phyloP scores from a whole-genome alignment of 2,888 invertebrate genomes.

The Drosophila nr. perissopoda region DNA sequence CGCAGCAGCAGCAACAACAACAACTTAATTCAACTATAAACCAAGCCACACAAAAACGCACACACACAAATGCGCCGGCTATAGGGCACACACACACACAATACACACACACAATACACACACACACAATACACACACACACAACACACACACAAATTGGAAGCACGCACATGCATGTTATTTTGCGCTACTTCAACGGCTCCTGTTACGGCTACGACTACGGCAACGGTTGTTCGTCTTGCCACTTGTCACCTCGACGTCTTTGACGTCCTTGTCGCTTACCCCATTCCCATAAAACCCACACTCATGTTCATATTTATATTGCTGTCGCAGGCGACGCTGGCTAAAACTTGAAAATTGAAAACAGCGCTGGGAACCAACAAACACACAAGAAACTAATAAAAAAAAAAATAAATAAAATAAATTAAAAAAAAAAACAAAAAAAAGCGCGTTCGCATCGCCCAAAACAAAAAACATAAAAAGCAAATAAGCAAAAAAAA shows the following conservation, averaged over 20 bases:
- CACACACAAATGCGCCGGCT: slow-evolving; percentile 49
- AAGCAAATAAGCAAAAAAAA: not conserved
- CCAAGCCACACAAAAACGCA: slow-evolving; percentile 33
- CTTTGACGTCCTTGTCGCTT: slow-evolving; percentile 43
- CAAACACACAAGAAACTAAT: slow-evolving; percentile 26
- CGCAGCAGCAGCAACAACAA: slow-evolving; percentile 42
- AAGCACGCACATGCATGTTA: slow-evolving; percentile 42
- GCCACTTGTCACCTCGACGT: slow-evolving; percentile 49
- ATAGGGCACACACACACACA: slow-evolving; percentile 10
- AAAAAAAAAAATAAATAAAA: slow-evolving; percentile 19
- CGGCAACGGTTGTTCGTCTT: slow-evolving; percentile 23
- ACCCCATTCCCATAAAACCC: slow-evolving; percentile 14
- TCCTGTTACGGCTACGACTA: slow-evolving; percentile 36
- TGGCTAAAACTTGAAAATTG: slow-evolving; percentile 34
- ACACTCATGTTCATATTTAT: slow-evolving; percentile 35
- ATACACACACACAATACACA: not conserved
- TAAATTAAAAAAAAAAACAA: slow-evolving; percentile 9
- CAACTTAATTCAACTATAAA: slow-evolving; percentile 46
- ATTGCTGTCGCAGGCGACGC: slow-evolving; percentile 43
- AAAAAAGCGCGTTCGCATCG: slow-evolving; percentile 20
- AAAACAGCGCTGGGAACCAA: slow-evolving; percentile 55
- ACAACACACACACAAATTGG: not conserved
- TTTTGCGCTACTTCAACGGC: slow-evolving; percentile 31
- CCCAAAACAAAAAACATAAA: slow-evolving; percentile 8
- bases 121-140: slow-evolving; percentile 2